These are phyloP conservation scores for Microctonus hyperodae DNA, from an alignment of 2,888 invertebrate genomes.

Conservation along the genomic window DNA sequence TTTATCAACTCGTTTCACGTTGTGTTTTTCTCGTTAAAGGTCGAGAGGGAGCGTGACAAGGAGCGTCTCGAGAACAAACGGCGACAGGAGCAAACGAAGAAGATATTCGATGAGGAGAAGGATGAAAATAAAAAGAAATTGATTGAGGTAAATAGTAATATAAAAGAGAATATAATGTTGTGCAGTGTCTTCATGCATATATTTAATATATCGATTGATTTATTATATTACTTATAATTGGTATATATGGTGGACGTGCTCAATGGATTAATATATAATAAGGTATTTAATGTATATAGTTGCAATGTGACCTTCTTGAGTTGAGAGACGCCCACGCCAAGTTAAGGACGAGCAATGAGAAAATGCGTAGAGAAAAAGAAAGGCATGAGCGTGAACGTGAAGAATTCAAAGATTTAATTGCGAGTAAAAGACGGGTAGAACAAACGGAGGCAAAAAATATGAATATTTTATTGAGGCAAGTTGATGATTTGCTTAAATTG, in stretches of 20 bases:
- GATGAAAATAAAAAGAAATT: conserved; percentile 88
- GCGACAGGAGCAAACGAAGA: conserved; percentile 84
- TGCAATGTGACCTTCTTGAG: conserved; percentile 88
- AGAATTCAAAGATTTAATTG: conserved; percentile 64
- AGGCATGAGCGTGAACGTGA: conserved; percentile 83
- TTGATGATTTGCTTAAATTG: conserved; percentile 80
- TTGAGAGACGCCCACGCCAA: conserved; percentile 91
- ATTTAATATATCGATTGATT: conserved; percentile 26
- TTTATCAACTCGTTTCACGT: conserved; percentile 38
- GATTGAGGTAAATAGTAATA: conserved; percentile 60
- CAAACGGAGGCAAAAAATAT: conserved; percentile 79
- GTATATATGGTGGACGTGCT: not conserved
- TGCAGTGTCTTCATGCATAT: conserved; percentile 1
- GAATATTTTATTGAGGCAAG: conserved; percentile 76
- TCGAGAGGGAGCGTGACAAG: conserved; percentile 89
- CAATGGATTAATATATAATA: not conserved
- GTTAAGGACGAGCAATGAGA: conserved; percentile 88
- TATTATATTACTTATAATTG: conserved; percentile 9
- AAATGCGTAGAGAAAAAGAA: conserved; percentile 86
- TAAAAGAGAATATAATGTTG: not conserved
- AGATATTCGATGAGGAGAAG: conserved; percentile 86
- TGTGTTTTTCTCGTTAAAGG: conserved; percentile 62
- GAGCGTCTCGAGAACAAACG: conserved; percentile 87
- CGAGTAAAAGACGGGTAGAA: conserved; percentile 64
- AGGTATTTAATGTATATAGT: conserved; percentile 57